Conservation (phyloP, 2,113 vertebrate species). For the Ciconia stormi region DNA sequence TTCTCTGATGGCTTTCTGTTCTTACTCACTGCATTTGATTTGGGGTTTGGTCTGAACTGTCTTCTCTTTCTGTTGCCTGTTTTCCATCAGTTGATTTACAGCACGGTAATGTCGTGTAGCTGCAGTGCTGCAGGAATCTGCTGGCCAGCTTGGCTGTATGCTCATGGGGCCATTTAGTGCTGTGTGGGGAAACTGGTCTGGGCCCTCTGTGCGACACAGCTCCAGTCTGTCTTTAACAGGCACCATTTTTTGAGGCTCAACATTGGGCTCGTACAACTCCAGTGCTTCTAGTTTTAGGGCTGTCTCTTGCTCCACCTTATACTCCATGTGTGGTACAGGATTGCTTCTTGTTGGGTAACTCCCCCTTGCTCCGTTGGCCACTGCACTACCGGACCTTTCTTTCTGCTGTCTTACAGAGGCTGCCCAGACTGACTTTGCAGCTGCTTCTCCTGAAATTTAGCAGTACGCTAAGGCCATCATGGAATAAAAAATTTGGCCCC, state of each 20-base stretch:
- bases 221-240: background rate
- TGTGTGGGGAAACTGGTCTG: rapidly evolving
- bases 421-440: background rate
- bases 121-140: background rate
- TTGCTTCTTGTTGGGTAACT: background rate
- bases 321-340: rapidly evolving
- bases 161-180: rapidly evolving
- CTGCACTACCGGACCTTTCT: background rate
- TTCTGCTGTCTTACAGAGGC: background rate
- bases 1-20: background rate
- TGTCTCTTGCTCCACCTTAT: rapidly evolving
- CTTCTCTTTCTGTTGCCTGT: background rate
- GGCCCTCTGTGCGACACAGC: rapidly evolving
- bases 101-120: rapidly evolving
- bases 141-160: rapidly evolving
- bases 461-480: background rate
- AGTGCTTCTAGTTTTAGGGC: rapidly evolving
- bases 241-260: background rate
- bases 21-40: background rate
- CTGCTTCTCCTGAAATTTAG: background rate
- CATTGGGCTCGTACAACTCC: rapidly evolving
- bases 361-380: background rate
- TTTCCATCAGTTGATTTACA: background rate
- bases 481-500: background rate
- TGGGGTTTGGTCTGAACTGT: background rate